Percentiles rank a stretch among this genome's conserved stretches.
These are phyloP conservation scores for Callipepla californica DNA, from an alignment of 2,113 vertebrate genomes.

Conservation along the genomic window DNA sequence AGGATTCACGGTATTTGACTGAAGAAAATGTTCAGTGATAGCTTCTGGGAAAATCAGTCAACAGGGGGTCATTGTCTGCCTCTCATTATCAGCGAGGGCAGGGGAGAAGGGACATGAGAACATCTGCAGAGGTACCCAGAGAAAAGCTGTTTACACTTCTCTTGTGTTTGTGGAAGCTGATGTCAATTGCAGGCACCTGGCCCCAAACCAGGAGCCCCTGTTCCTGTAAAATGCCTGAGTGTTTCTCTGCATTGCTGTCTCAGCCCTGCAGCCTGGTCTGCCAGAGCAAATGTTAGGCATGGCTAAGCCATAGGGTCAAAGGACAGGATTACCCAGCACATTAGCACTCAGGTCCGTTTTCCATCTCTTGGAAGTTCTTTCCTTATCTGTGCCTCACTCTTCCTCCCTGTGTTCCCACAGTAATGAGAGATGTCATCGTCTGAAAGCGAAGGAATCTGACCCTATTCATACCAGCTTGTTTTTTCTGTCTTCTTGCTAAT, in stretches of 20 bases:
- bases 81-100: neutral
- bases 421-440: neutral
- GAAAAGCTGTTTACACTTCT: neutral
- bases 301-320: neutral
- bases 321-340: neutral
- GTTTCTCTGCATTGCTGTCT: neutral
- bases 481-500: neutral
- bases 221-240: neutral
- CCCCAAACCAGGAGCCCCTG: neutral
- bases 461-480: neutral
- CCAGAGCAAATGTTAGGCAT: neutral
- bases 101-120: neutral
- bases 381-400: neutral
- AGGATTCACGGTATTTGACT: neutral
- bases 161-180: rapidly evolving
- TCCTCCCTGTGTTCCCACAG: neutral
- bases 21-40: neutral
- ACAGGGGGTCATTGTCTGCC: neutral
- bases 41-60: neutral
- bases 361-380: neutral
- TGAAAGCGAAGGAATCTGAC: neutral
- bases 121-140: neutral
- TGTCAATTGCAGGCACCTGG: rapidly evolving
- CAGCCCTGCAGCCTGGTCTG: neutral
- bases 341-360: neutral